A percentile compares a stretch with the other conserved stretches of the same genome.
phyloP scores from a whole-genome alignment of 2,888 invertebrate genomes.

The Apamea epomidion region DNA sequence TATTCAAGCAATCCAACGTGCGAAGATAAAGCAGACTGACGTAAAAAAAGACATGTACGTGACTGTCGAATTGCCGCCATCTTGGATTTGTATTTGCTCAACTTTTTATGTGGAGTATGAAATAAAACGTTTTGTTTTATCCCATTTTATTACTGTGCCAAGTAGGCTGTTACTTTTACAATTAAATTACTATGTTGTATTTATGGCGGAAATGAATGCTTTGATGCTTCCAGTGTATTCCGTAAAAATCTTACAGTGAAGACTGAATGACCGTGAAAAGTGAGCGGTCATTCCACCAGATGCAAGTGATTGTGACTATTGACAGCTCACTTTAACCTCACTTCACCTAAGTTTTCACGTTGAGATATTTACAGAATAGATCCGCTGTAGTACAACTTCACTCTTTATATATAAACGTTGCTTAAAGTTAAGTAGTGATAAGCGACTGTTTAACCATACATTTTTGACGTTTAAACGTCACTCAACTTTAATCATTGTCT shows the following conservation, averaged over 20 bases:
- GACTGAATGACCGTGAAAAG: too few relatives aligned
- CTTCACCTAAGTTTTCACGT: too few relatives aligned
- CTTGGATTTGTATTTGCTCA: slow-evolving; percentile 59
- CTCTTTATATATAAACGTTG: neutral
- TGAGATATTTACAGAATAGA: too few relatives aligned
- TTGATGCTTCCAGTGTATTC: neutral
- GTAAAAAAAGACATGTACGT: slow-evolving; percentile 65
- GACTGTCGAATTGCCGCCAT: slow-evolving; percentile 41
- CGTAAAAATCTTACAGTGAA: too few relatives aligned
- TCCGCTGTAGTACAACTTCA: neutral
- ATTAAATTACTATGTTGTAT: neutral
- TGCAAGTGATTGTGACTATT: too few relatives aligned
- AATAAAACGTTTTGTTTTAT: slow-evolving; percentile 56
- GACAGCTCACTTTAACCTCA: too few relatives aligned
- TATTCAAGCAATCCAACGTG: slow-evolving; percentile 59
- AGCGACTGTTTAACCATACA: too few relatives aligned
- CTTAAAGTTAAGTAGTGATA: too few relatives aligned
- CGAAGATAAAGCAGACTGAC: slow-evolving; percentile 60
- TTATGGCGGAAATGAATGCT: neutral
- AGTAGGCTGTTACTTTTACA: slow-evolving; percentile 29
- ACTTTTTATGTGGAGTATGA: slow-evolving; percentile 51
- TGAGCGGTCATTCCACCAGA: too few relatives aligned
- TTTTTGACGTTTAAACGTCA: neutral
- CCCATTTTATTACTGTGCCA: slow-evolving; percentile 21
- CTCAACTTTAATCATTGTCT: neutral